Evolutionary conservation across 2,888 invertebrate genomes (phyloP).

Genomic region (Zygothrica quintamaculata): DNA sequence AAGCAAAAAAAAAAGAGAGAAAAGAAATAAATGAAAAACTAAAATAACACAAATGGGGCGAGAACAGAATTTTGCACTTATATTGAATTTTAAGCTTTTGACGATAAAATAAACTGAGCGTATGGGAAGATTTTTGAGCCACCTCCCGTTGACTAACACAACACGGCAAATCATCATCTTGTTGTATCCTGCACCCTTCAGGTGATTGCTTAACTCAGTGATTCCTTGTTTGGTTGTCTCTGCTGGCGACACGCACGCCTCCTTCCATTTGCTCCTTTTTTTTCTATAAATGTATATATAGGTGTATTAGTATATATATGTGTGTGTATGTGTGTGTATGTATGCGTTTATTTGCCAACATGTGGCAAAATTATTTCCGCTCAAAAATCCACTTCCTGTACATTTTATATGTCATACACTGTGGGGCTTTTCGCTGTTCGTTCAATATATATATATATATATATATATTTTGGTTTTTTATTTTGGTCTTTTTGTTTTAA

Average conservation of each 20-base stretch:
- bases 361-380: conserved; percentile 80
- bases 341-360: conserved; percentile 69
- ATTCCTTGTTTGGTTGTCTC: not conserved
- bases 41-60: conserved; percentile 36
- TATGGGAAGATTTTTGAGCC: conserved; percentile 49
- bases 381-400: conserved; percentile 75
- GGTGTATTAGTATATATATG: conserved; percentile 1
- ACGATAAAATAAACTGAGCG: conserved; percentile 48
- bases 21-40: not conserved
- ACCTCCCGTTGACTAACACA: conserved; percentile 44
- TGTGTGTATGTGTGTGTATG: conserved; percentile 21
- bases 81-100: conserved; percentile 72
- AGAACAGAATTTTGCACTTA: conserved; percentile 52
- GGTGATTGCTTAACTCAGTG: conserved; percentile 2
- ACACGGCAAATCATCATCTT: conserved; percentile 21
- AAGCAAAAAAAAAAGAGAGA: conserved; percentile 4
- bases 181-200: conserved; percentile 1
- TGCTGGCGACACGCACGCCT: not conserved
- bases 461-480: conserved; percentile 1
- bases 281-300: not conserved
- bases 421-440: conserved; percentile 2
- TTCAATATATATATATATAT: too few species aligned
- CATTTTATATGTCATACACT: conserved; percentile 39
- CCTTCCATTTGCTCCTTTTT: conserved; percentile 1
- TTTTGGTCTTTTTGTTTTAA: conserved; percentile 42